These are phyloP conservation scores for Frieseomelitta varia DNA, from an alignment of 1,140 invertebrate genomes.

Conservation along the genomic window DNA sequence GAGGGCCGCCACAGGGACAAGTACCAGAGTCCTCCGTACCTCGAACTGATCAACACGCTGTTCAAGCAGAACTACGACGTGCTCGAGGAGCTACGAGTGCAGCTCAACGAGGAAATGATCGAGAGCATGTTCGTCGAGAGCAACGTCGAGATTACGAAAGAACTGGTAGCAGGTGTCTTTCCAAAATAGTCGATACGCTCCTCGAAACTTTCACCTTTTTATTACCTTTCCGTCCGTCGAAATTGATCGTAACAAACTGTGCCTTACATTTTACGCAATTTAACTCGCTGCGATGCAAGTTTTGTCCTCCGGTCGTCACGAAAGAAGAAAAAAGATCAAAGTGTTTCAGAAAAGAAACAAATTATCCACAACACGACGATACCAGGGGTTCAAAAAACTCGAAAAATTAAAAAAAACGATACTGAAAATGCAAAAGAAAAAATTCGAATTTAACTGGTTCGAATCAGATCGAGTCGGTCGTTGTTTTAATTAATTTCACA, in stretches of 20 bases:
- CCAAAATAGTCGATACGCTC: neutral
- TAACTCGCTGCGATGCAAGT: too few species aligned
- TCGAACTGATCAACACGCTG: constrained; percentile 68
- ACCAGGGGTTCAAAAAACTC: too few species aligned
- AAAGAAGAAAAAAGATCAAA: too few species aligned
- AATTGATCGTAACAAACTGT: neutral
- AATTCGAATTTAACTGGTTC: too few species aligned
- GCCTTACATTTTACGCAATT: too few species aligned
- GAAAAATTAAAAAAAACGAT: too few species aligned
- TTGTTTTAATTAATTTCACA: neutral
- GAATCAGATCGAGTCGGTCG: too few species aligned
- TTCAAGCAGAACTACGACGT: constrained; percentile 73
- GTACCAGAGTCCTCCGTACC: constrained; percentile 66
- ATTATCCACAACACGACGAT: too few species aligned
- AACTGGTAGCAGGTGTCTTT: constrained; percentile 63
- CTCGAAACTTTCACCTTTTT: neutral
- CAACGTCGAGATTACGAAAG: constrained; percentile 59
- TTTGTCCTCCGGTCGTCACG: too few species aligned
- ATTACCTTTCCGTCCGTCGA: neutral
- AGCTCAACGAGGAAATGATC: constrained; percentile 64
- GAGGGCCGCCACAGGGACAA: constrained; percentile 65
- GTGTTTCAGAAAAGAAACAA: too few species aligned
- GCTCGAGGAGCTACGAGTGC: constrained; percentile 66
- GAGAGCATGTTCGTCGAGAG: constrained; percentile 71
- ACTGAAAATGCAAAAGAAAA: too few species aligned